Evolutionary conservation across 2,113 vertebrate genomes (phyloP).

Genomic region (Euleptes europaea): DNA sequence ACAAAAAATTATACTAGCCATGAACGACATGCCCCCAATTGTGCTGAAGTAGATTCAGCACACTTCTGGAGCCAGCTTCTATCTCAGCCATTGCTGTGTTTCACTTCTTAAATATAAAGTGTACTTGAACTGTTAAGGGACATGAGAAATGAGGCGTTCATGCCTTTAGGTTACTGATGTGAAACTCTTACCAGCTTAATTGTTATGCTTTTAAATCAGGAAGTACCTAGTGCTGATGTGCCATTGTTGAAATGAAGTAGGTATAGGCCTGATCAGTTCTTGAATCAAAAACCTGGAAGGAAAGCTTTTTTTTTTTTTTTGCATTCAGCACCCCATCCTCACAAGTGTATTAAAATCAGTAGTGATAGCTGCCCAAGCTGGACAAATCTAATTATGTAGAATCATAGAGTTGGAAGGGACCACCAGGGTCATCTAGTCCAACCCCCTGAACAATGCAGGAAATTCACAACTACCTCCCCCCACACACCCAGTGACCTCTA

Average conservation of each 20-base stretch:
- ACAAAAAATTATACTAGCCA: slow-evolving; percentile 7
- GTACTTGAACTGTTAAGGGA: slow-evolving; percentile 12
- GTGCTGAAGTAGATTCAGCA: neutral
- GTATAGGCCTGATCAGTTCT: neutral
- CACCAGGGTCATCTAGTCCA: too few relatives aligned
- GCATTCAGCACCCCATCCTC: slow-evolving; percentile 5
- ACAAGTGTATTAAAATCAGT: neutral
- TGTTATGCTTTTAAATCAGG: slow-evolving; percentile 21
- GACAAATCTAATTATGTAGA: slow-evolving; percentile 29
- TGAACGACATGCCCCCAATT: slow-evolving; percentile 8
- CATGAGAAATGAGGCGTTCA: slow-evolving; percentile 14
- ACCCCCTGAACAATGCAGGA: too few relatives aligned
- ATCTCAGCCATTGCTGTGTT: slow-evolving; percentile 32
- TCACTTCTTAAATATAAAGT: slow-evolving; percentile 16
- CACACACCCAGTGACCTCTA: too few relatives aligned
- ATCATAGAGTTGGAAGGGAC: too few relatives aligned
- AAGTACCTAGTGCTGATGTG: neutral
- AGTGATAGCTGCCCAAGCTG: slow-evolving; percentile 27
- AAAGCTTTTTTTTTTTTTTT: neutral
- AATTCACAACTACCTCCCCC: too few relatives aligned
- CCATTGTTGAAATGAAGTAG: neutral
- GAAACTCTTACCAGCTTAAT: slow-evolving; percentile 11
- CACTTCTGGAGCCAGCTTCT: slow-evolving; percentile 14
- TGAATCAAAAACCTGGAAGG: neutral
- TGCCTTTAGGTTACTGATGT: slow-evolving; percentile 30